Base-by-base conservation (phyloP, 1,140 invertebrate species). In the Macrocentrus cingulum region DNA sequence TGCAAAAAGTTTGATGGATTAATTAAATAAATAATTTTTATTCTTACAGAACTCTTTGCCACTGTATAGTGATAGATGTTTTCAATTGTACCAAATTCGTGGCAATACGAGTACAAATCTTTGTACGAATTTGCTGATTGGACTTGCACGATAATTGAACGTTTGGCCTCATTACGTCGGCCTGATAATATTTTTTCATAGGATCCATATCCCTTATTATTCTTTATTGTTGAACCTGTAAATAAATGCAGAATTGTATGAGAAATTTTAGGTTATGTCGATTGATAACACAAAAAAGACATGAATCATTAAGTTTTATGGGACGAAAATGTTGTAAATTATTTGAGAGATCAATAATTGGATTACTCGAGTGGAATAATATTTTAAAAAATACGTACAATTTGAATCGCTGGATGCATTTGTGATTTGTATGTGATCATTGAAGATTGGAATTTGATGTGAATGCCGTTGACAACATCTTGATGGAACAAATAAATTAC, bases 101-200 rank as follows among this genome's bases (percentile, higher is more conserved):
- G 78, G 71, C 87, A 89, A 71, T 88, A 87, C 1, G 77, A 72
- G 69, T 84, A 80, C 23, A 89, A 74, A 75, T 88, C 83, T 44
- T 67, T 66, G 61, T 81, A 83, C 4, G 84, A 87, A 32, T 83
- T 80, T 32, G 83, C 75, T 0, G 86, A 85, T 63, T 84, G 83
- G 13, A 87, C 84, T 80, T 87, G 82, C 16, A 87, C 78, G 9
- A 87, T 68, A 22, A 87, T 69, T 70, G 85, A 87, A 53, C 82
- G 71, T 37, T 74, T 71, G 5, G 88, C 87, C 76, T 89, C 79
- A 15, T 69, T 61, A 71, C 80, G 79, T 63, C 84, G 59, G 13
- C 54, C 7, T 34, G 54, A 39, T 5, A 82, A n/a, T 42, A 77
- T 58, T 13, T 71, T 42, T 22, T 79, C 70, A 65, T 79, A 81